phyloP scores from a whole-genome alignment of 1,140 invertebrate genomes.

The Eciton burchellii region DNA sequence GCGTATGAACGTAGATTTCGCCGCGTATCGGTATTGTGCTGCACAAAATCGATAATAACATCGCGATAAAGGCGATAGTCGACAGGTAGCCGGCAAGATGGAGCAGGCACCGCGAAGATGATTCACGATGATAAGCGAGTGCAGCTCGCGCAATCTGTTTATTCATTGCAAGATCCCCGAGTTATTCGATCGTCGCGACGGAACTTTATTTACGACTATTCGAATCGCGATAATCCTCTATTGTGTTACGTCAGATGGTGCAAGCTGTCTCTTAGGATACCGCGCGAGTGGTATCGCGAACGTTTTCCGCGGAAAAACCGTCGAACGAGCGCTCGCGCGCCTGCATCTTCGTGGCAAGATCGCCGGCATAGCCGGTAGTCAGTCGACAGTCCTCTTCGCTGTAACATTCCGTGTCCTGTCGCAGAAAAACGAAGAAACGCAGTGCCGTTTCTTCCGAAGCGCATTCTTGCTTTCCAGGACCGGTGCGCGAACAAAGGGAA shows the following conservation, averaged over 20 bases:
- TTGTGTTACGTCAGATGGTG: not conserved
- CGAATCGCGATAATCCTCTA: not conserved
- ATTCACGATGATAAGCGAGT: slow-evolving; percentile 73
- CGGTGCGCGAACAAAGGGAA: slow-evolving; percentile 54
- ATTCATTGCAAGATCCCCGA: slow-evolving; percentile 29
- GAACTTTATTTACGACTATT: not conserved
- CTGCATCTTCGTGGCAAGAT: slow-evolving; percentile 33
- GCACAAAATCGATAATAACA: slow-evolving; percentile 12
- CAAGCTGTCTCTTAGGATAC: not conserved
- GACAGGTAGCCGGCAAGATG: slow-evolving; percentile 52
- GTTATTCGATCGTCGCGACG: not conserved
- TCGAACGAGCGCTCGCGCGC: not conserved
- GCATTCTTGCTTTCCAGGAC: slow-evolving; percentile 40
- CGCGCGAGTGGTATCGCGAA: not conserved
- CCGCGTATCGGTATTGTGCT: not conserved
- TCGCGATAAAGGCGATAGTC: slow-evolving; percentile 64
- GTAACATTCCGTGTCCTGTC: slow-evolving; percentile 44
- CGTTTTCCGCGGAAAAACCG: not conserved
- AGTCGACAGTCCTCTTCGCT: slow-evolving; percentile 13
- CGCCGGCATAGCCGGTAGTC: slow-evolving; percentile 18
- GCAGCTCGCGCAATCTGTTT: slow-evolving; percentile 4
- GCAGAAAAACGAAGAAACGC: slow-evolving; percentile 40
- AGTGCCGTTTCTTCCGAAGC: slow-evolving; percentile 54
- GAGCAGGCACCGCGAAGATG: slow-evolving; percentile 67
- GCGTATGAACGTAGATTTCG: not conserved